Evolutionary conservation across 2,888 invertebrate genomes (phyloP), one percentile per base, ranked within the genome.

Genomic region (Flexamia atlantica): DNA sequence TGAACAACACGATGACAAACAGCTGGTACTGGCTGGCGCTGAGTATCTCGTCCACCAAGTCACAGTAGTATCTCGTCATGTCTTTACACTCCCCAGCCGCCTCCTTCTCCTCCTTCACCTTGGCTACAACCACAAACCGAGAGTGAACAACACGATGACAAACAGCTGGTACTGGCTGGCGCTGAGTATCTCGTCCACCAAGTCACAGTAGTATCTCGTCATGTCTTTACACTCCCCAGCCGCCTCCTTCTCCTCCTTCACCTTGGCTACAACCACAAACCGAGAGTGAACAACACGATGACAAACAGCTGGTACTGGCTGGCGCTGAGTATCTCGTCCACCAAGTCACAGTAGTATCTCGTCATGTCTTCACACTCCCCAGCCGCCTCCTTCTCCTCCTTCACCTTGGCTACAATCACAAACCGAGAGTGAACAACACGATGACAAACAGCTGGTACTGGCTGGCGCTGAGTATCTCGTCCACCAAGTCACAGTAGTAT

Each of bases 231-330:
- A 82, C 30, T 86, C 85, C 30, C 72, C 83, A 20, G 79, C 57
- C 17, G 81, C 50, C 53, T 87, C 87, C 82, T 85, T 86, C 81
- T 88, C 87, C 80, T 87, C 87, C 85, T 86, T 87, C 14, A 87
- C 86, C 85, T 85, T 86, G 12, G 86, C 87, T 87, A 85, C n/a
- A 86, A 85, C 14, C 76, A 9, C 9, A 7, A 36, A n/a, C n/a
- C n/a, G n/a, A n/a, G n/a, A n/a, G n/a, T n/a, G n/a, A n/a, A n/a
- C n/a, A n/a, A n/a, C n/a, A n/a, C n/a, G n/a, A n/a, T n/a, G 87
- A 99, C 95, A 89, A 99, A 98, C 57, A 99, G 93, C 90, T 99
- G 99, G 90, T 99, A 99, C 91, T 94, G 94, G 82, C 97, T 97
- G 0, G 95, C 95, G 76, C 94, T 94, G 89, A 95, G 95, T 85